A percentile compares a stretch with the other conserved stretches of the same genome.
phyloP scores from a whole-genome alignment of 2,113 vertebrate species.

The Sinocyclocheilus grahami region DNA sequence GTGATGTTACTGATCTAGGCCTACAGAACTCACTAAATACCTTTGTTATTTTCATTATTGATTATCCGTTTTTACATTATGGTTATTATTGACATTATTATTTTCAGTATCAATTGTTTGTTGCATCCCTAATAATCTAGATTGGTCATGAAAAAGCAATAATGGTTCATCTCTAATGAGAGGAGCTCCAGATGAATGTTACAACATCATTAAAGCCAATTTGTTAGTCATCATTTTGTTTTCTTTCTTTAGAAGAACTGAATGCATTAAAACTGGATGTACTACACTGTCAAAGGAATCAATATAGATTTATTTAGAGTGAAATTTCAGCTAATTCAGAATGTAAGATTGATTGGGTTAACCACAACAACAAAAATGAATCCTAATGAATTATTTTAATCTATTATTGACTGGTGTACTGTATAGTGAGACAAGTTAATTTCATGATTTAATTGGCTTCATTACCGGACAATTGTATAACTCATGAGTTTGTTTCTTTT shows the following conservation, averaged over 20 bases:
- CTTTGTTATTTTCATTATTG: background rate
- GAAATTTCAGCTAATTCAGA: background rate
- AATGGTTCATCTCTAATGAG: background rate
- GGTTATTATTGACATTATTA: background rate
- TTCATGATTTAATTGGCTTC: constrained; percentile 24
- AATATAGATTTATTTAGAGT: constrained; percentile 4
- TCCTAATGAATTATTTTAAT: background rate
- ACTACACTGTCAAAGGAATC: constrained; percentile 16
- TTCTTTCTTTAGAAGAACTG: background rate
- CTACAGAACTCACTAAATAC: background rate
- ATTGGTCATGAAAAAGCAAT: background rate
- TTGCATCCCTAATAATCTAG: background rate
- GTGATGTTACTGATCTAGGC: background rate
- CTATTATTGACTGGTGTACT: constrained; percentile 20
- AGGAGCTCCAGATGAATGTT: background rate
- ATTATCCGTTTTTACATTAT: background rate
- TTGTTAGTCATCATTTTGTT: constrained; percentile 22
- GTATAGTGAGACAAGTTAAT: background rate
- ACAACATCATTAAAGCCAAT: background rate
- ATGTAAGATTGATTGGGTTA: constrained; percentile 17
- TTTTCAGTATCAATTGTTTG: background rate
- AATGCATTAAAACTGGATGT: background rate
- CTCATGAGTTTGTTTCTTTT: constrained; percentile 5
- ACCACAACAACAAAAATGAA: background rate
- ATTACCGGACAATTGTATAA: background rate